These are phyloP conservation scores for Gnathonemus longibarbis DNA, from an alignment of 2,113 vertebrate species.

Conservation along the genomic window DNA sequence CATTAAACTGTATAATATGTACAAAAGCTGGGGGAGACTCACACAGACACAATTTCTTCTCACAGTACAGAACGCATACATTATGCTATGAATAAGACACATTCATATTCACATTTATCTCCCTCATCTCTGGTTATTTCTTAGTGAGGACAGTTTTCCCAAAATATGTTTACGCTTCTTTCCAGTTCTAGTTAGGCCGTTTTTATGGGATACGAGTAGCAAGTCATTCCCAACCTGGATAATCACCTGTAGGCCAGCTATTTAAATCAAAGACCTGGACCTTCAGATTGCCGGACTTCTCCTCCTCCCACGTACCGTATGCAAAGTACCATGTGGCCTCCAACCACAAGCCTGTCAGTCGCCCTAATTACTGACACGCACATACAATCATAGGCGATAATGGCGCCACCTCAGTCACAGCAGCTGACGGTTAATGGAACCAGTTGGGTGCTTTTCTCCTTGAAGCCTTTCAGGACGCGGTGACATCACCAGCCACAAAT, in stretches of 20 bases:
- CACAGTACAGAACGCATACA: neutral
- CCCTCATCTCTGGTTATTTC: neutral
- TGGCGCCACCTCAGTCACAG: neutral
- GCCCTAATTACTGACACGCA: neutral
- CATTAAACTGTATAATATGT: neutral
- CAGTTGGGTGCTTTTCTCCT: neutral
- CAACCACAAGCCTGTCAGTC: neutral
- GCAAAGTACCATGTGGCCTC: neutral
- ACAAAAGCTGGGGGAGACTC: neutral
- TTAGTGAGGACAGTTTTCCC: neutral
- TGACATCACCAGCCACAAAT: neutral
- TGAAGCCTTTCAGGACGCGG: neutral
- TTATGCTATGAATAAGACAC: neutral
- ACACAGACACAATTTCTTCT: neutral
- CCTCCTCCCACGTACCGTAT: neutral
- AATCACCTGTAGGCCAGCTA: neutral
- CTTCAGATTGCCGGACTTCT: neutral
- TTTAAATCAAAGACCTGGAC: neutral
- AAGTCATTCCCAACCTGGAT: neutral
- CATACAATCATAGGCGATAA: neutral
- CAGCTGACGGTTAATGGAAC: neutral
- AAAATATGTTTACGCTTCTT: neutral
- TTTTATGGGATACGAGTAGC: neutral
- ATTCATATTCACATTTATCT: neutral
- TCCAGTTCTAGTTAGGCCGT: neutral